phyloP scores from a whole-genome alignment of 2,797 vertebrate species.

The Hybognathus amarus region DNA sequence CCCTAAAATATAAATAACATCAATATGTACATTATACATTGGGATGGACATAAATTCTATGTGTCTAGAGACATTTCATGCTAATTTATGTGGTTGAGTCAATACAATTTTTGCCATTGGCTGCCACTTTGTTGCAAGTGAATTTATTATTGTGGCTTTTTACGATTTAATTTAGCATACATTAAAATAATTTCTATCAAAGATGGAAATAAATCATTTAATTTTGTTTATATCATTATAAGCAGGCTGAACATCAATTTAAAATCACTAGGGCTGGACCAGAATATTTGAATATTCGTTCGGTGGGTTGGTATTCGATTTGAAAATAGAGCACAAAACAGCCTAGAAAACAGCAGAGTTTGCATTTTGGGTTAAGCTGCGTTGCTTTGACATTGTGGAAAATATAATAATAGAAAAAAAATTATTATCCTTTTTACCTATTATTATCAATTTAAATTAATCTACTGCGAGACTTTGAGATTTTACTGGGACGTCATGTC shows the following conservation, averaged over 20 bases:
- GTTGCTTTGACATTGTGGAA: too few species aligned
- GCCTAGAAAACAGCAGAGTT: too few species aligned
- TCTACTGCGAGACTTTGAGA: too few species aligned
- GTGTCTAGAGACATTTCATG: background rate
- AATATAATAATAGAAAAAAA: too few species aligned
- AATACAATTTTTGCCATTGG: background rate
- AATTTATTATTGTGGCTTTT: background rate
- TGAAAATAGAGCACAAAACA: too few species aligned
- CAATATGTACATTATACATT: background rate
- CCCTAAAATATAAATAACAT: background rate
- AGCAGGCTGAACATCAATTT: background rate
- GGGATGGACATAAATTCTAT: background rate
- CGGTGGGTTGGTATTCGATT: too few species aligned
- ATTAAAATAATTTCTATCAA: background rate
- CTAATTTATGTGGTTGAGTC: background rate
- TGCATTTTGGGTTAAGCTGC: too few species aligned
- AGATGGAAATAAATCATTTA: background rate
- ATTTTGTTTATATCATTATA: background rate
- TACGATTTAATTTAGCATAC: background rate
- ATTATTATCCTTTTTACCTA: too few species aligned
- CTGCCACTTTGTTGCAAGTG: background rate
- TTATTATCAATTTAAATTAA: too few species aligned
- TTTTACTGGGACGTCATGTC: too few species aligned
- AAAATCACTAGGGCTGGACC: too few species aligned
- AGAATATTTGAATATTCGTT: too few species aligned